Evolutionary conservation across 2,888 invertebrate species (phyloP).

Genomic region (Xanthorhoe spadicearia): DNA sequence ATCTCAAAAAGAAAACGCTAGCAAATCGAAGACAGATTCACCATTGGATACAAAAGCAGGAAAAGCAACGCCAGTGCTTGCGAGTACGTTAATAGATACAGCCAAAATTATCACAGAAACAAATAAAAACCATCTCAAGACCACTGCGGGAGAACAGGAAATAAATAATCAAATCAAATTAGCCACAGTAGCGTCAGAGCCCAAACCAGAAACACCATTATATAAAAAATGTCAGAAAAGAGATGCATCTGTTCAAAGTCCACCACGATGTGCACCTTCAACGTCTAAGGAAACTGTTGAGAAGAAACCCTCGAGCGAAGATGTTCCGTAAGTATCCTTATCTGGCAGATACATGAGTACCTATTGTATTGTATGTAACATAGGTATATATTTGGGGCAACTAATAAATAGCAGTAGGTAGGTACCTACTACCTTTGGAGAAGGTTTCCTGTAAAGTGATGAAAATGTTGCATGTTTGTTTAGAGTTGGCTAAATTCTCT

Average conservation of each 20-base stretch:
- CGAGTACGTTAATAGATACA: slow-evolving; percentile 2
- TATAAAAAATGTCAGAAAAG: slow-evolving; percentile 27
- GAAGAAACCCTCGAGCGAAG: slow-evolving; percentile 38
- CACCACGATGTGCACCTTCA: slow-evolving; percentile 34
- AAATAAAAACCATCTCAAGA: not conserved
- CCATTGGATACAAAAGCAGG: not conserved
- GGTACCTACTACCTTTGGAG: too few relatives aligned
- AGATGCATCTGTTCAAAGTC: slow-evolving; percentile 21
- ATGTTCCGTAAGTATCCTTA: slow-evolving; percentile 59
- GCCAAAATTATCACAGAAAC: slow-evolving; percentile 1
- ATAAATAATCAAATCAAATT: slow-evolving; percentile 10
- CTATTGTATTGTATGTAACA: too few relatives aligned
- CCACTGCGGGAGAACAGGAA: slow-evolving; percentile 12
- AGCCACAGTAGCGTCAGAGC: not conserved
- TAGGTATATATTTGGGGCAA: too few relatives aligned
- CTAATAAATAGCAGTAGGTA: too few relatives aligned
- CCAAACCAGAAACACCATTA: slow-evolving; percentile 22
- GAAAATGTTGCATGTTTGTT: too few relatives aligned
- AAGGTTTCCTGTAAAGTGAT: too few relatives aligned
- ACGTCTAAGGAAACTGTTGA: slow-evolving; percentile 43
- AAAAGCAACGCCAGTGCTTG: not conserved
- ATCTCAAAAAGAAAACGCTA: slow-evolving; percentile 1
- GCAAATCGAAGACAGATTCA: slow-evolving; percentile 22
- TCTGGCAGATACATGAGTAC: too few relatives aligned
- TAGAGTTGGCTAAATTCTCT: too few relatives aligned